Conservation (phyloP, 2,888 invertebrate species). For the Harpalus rufipes region DNA sequence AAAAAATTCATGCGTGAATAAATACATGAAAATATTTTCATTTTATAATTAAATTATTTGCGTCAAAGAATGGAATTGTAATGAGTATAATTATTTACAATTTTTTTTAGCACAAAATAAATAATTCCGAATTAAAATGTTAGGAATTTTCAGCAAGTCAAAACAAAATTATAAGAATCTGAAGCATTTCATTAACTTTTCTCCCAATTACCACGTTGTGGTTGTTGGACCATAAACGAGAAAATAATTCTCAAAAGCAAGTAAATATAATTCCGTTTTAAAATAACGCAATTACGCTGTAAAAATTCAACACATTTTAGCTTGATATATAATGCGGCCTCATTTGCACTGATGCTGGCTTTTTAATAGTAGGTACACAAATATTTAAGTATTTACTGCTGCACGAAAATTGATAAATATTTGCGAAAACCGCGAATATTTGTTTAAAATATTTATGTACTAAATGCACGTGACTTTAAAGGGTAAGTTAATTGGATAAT, state of each 20-base stretch:
- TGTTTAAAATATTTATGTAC: slow-evolving; percentile 4
- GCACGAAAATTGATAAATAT: slow-evolving; percentile 14
- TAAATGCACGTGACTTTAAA: slow-evolving; percentile 18
- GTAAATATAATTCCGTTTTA: background rate
- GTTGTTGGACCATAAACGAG: background rate
- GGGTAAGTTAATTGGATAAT: slow-evolving; percentile 25
- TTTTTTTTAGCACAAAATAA: background rate
- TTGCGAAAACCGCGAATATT: slow-evolving; percentile 4
- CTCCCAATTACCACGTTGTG: background rate
- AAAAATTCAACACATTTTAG: background rate
- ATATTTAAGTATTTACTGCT: slow-evolving; percentile 10
- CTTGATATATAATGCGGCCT: background rate
- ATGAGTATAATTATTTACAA: background rate
- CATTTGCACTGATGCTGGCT: background rate
- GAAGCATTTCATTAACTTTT: slow-evolving; percentile 16
- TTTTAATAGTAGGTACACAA: background rate
- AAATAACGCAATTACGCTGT: background rate
- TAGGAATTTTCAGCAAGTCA: background rate
- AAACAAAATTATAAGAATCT: slow-evolving; percentile 19
- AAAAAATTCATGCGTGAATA: no score
- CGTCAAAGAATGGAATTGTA: background rate
- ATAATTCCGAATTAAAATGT: background rate
- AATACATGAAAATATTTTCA: background rate
- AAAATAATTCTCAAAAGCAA: background rate
- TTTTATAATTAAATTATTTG: background rate